Base-by-base conservation (phyloP, 1,140 invertebrate genomes). In the Octopus sinensis region DNA sequence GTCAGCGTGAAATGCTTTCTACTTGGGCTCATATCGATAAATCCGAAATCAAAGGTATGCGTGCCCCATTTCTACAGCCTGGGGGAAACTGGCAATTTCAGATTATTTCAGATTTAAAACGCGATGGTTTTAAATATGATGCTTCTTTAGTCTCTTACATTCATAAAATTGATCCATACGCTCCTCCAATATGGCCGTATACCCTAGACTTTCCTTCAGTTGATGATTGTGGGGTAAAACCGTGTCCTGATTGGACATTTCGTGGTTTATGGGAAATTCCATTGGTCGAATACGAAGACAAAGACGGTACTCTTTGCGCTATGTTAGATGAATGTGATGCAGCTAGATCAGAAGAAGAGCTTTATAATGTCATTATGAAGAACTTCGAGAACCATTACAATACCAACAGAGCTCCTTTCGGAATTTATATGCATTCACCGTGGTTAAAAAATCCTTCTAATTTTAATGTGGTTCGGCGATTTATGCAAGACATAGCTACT, bases 391-490 rank as follows among this genome's bases (percentile, higher is more conserved):
- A 83, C 3, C 85, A 86, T 54, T 86, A 86, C 81, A 82, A 73
- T 6, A 95, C 96, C 87, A 98, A 98, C 91, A 93, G 96, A 73
- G 96, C 97, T 5, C 97, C 97, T 0, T 91, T 98, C 12, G 96
- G 96, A 86, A 93, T 98, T 7, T 98, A 96, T 91, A 97, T 98
- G 95, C 96, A 98, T 90, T 96, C 96, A 1, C 96, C 96, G 53
- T 98, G 96, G 96, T 92, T 98, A 83, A 97, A 96, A 91, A 73
- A 73, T 6, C 82, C 82, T 79, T 43, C 80, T 10, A 97, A 97
- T 86, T 96, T 84, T 17, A 79, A 86, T 83, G 87, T 78, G 62
- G 83, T 83, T 80, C 95, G 96, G 54, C 96, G 98, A 89, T 97
- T 95, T 90, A 92, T 97, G 80, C 96, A 97, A 52, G 76, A 81